Conservation (phyloP, 2,113 vertebrate species). For the Solenodon paradoxus region DNA sequence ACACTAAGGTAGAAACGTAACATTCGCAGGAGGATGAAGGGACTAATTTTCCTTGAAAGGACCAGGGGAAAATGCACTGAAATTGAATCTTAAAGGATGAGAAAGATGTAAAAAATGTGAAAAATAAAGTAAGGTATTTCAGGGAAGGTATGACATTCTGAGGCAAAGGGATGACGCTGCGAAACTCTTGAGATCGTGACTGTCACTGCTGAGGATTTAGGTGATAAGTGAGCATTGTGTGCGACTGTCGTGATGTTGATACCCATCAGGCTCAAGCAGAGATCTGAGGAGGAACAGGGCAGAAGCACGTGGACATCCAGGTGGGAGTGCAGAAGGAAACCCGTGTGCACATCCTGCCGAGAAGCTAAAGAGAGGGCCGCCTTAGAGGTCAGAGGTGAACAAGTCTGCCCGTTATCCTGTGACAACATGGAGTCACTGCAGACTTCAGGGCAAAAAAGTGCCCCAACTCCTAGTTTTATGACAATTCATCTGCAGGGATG, state of each 20-base stretch:
- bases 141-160: background rate
- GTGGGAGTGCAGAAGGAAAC: background rate
- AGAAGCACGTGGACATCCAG: background rate
- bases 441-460: background rate
- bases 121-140: background rate
- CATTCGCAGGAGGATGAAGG: background rate
- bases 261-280: background rate
- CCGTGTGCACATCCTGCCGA: background rate
- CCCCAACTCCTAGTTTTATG: background rate
- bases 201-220: fast-evolving
- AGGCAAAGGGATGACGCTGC: background rate
- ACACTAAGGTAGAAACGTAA: background rate
- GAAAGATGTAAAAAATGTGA: background rate
- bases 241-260: background rate
- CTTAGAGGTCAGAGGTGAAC: background rate
- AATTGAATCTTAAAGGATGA: background rate
- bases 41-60: background rate
- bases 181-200: background rate
- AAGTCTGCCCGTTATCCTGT: background rate
- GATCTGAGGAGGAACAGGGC: background rate
- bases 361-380: background rate
- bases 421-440: background rate
- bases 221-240: too few relatives aligned
- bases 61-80: background rate
- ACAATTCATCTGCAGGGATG: background rate